phyloP scores from a whole-genome alignment of 2,888 invertebrate genomes.

The Mechanitis messenoides region DNA sequence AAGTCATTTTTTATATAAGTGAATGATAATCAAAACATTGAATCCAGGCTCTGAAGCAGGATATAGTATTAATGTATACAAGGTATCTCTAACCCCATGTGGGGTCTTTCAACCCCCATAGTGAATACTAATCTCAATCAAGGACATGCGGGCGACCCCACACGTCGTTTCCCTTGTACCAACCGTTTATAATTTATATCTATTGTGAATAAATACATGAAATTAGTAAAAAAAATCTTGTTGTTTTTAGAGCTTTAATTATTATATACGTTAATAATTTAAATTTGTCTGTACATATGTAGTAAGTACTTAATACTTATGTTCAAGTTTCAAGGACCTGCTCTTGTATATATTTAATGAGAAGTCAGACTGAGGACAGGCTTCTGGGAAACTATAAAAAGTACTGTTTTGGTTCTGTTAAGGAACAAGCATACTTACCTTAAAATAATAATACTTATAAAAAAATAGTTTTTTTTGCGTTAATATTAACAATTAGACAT shows the following conservation, averaged over 20 bases:
- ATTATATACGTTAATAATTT: too few species aligned
- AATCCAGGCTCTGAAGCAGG: too few species aligned
- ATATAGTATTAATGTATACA: background rate
- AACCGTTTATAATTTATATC: background rate
- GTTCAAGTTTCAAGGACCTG: constrained; percentile 1
- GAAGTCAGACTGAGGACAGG: constrained; percentile 17
- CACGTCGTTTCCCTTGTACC: constrained; percentile 28
- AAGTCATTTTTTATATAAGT: too few species aligned
- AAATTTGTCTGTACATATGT: background rate
- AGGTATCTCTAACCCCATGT: constrained; percentile 9
- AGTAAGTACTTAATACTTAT: background rate
- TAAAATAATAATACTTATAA: background rate
- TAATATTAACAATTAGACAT: too few species aligned
- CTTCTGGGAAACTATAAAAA: constrained; percentile 25
- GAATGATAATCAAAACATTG: too few species aligned
- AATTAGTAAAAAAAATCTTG: too few species aligned
- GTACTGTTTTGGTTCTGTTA: constrained; percentile 22
- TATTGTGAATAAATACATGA: too few species aligned
- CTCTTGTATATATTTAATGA: constrained; percentile 23
- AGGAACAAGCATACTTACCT: constrained; percentile 8
- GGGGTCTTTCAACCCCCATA: constrained; percentile 21
- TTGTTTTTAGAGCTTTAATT: too few species aligned
- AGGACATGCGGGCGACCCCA: constrained; percentile 41
- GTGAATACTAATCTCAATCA: constrained; percentile 3
- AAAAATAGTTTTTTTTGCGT: too few species aligned